Evolutionary conservation across 1,140 invertebrate species (phyloP).

Genomic region (Drosophila melanogaster): DNA sequence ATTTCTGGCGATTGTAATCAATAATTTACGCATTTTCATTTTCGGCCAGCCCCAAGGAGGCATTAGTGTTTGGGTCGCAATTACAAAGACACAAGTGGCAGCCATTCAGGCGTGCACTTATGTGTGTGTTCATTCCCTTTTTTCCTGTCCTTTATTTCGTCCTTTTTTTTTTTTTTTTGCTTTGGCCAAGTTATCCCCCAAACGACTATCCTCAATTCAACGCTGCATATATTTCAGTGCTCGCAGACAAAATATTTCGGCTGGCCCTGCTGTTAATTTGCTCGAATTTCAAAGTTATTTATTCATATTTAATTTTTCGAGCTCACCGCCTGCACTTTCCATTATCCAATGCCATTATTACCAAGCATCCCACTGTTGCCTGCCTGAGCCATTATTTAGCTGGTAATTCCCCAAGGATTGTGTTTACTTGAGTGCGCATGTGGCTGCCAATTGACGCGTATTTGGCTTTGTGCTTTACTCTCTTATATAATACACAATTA

Average conservation of each 20-base stretch:
- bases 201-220: conserved; percentile 61
- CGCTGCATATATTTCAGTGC: conserved; percentile 66
- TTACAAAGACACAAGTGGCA: conserved; percentile 72
- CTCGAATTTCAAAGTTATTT: conserved; percentile 58
- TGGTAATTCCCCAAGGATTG: conserved; percentile 81
- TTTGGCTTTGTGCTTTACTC: conserved; percentile 73
- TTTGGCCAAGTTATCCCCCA: conserved; percentile 60
- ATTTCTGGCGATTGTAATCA: conserved; percentile 79
- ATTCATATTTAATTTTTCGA: conserved; percentile 71
- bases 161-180: conserved; percentile 21
- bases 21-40: conserved; percentile 83
- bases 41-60: conserved; percentile 66
- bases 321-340: conserved; percentile 6
- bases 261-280: conserved; percentile 60
- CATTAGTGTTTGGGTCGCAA: conserved; percentile 75
- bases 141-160: conserved; percentile 12
- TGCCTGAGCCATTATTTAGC: conserved; percentile 63
- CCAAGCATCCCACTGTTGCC: conserved; percentile 57
- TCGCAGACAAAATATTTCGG: conserved; percentile 35
- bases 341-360: conserved; percentile 60
- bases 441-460: conserved; percentile 83
- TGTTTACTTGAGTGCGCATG: conserved; percentile 80
- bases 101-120: conserved; percentile 66
- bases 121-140: conserved; percentile 38
- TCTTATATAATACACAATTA: conserved; percentile 71